These are phyloP conservation scores for Sebastes jordani DNA, from an alignment of 2,797 vertebrate species.

Conservation along the genomic window DNA sequence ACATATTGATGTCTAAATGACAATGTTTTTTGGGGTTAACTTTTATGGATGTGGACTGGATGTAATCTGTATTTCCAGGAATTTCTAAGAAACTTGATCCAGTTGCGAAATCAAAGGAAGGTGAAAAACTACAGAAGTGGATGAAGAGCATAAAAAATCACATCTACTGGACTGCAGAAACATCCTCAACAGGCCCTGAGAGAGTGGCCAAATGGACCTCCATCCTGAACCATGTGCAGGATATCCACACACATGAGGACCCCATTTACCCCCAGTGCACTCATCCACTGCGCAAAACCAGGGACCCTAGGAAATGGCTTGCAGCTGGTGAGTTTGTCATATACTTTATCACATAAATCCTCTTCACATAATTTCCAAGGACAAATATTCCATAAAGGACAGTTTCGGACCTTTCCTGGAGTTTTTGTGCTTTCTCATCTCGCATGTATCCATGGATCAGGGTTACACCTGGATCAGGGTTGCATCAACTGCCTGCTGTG, in stretches of 20 bases:
- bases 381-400: not conserved
- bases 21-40: too few relatives aligned
- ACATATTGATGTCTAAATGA: too few relatives aligned
- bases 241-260: not conserved
- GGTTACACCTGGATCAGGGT: too few relatives aligned
- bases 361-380: not conserved
- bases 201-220: not conserved
- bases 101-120: not conserved
- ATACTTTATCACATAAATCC: not conserved
- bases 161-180: not conserved
- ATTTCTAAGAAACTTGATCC: not conserved
- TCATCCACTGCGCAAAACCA: not conserved
- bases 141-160: not conserved
- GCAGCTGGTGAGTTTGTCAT: not conserved
- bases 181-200: not conserved
- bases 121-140: not conserved
- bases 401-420: too few relatives aligned
- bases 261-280: not conserved
- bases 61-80: not conserved
- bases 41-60: too few relatives aligned
- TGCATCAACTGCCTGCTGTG: too few relatives aligned
- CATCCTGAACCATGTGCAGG: not conserved
- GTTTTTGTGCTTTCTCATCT: too few relatives aligned
- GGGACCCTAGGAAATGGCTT: not conserved
- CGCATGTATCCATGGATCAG: too few relatives aligned